Conservation (phyloP, 2,113 vertebrate genomes). For the Gulo gulo region DNA sequence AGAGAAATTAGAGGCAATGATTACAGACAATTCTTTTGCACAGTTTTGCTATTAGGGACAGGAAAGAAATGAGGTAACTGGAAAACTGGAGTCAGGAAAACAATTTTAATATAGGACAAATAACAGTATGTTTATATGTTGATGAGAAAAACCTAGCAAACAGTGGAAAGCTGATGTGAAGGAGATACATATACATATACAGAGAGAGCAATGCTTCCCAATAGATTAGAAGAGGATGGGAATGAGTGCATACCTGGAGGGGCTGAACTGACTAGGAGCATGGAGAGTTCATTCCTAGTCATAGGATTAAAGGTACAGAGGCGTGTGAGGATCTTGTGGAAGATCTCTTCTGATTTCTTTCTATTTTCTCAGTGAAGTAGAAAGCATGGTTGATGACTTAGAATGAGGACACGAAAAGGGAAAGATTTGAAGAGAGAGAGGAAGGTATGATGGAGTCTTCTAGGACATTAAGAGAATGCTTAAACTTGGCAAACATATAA, state of each 20-base stretch:
- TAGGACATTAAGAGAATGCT: background rate
- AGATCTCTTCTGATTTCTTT: background rate
- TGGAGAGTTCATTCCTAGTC: background rate
- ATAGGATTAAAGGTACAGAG: background rate
- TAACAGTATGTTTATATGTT: background rate
- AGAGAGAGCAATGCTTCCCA: background rate
- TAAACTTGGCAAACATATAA: background rate
- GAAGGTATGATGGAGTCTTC: background rate
- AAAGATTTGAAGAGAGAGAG: background rate
- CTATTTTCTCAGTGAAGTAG: background rate
- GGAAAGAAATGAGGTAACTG: background rate
- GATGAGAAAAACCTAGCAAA: background rate
- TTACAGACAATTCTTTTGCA: background rate
- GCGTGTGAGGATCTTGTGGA: background rate
- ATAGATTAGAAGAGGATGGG: background rate
- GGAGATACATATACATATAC: background rate
- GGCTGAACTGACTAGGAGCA: fast-evolving
- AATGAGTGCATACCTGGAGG: background rate
- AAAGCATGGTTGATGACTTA: background rate
- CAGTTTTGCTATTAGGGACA: background rate
- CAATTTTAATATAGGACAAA: background rate
- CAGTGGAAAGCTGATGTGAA: background rate
- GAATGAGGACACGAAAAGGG: background rate
- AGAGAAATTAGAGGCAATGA: background rate
- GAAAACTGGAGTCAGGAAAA: background rate